Conservation (phyloP, 2,888 invertebrate species). For the Tetragnatha montana region DNA sequence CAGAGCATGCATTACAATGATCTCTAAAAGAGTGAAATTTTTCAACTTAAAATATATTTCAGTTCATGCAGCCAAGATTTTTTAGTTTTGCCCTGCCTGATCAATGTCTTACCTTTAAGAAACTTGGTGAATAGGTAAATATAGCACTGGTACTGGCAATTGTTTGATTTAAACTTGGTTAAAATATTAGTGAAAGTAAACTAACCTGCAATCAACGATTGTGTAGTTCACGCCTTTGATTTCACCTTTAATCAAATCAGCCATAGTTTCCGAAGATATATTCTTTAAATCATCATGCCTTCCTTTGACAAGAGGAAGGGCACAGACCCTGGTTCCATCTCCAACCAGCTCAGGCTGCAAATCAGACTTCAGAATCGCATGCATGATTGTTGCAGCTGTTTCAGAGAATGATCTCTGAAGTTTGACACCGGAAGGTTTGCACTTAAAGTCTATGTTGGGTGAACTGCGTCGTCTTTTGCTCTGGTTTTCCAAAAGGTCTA, state of each 20-base stretch:
- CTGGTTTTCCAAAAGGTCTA: slow-evolving; percentile 77
- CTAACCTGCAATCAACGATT: slow-evolving; percentile 86
- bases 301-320: slow-evolving; percentile 65
- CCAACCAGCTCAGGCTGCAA: slow-evolving; percentile 63
- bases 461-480: slow-evolving; percentile 77
- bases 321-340: slow-evolving; percentile 50
- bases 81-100: neutral
- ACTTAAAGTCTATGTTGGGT: slow-evolving; percentile 37
- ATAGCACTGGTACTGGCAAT: neutral
- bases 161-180: neutral
- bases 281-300: slow-evolving; percentile 67
- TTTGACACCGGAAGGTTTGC: neutral
- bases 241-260: slow-evolving; percentile 49
- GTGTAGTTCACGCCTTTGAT: slow-evolving; percentile 80
- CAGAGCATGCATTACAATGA: no score
- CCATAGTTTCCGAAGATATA: slow-evolving; percentile 62
- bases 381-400: slow-evolving; percentile 57
- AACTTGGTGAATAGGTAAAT: neutral
- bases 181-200: neutral
- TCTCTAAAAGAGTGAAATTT: no score
- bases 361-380: slow-evolving; percentile 57
- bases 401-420: slow-evolving; percentile 54
- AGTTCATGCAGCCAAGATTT: no score
- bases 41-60: no score
- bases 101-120: neutral